Conservation (phyloP, 1,140 invertebrate species). For the Globodera rostochiensis region DNA sequence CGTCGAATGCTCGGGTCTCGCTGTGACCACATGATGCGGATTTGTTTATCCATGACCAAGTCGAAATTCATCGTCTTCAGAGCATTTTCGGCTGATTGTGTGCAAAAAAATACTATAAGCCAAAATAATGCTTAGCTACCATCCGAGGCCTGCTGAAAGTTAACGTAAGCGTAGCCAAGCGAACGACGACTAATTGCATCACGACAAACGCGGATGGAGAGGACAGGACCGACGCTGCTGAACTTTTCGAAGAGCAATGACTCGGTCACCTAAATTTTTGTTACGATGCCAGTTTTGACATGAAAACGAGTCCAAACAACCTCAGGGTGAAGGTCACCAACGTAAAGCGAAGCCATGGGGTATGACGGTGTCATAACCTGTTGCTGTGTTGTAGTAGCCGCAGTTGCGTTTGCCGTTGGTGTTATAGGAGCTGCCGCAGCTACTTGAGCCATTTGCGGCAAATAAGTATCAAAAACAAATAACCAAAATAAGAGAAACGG, state of each 20-base stretch:
- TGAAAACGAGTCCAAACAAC: constrained; percentile 86
- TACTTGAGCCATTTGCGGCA: background rate
- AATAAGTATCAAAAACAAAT: background rate
- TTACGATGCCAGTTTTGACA: constrained; percentile 91
- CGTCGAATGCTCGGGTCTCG: constrained; percentile 95
- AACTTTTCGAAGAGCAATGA: constrained; percentile 99
- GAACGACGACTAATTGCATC: constrained; percentile 95
- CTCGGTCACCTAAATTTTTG: constrained; percentile 95
- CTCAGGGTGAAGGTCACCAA: constrained; percentile 95
- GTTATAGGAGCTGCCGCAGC: constrained; percentile 32
- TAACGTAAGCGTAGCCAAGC: constrained; percentile 98
- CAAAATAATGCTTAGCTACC: constrained; percentile 37
- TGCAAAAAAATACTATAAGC: background rate
- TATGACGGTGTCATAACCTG: constrained; percentile 48
- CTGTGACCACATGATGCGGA: constrained; percentile 99
- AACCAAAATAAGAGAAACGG: no score
- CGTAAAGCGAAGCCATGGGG: constrained; percentile 85
- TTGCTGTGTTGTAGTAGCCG: constrained; percentile 32
- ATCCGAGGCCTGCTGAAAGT: constrained; percentile 98
- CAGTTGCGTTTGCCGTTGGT: constrained; percentile 18
- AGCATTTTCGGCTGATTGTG: constrained; percentile 85
- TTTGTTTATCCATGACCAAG: constrained; percentile 90
- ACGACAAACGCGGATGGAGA: constrained; percentile 96
- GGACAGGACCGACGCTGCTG: constrained; percentile 91
- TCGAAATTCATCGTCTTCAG: constrained; percentile 99